A percentile compares a stretch with the other conserved stretches of the same genome.
Evolutionary conservation across 2,797 vertebrate species (phyloP).

Genomic region (Hylomyscus alleni): DNA sequence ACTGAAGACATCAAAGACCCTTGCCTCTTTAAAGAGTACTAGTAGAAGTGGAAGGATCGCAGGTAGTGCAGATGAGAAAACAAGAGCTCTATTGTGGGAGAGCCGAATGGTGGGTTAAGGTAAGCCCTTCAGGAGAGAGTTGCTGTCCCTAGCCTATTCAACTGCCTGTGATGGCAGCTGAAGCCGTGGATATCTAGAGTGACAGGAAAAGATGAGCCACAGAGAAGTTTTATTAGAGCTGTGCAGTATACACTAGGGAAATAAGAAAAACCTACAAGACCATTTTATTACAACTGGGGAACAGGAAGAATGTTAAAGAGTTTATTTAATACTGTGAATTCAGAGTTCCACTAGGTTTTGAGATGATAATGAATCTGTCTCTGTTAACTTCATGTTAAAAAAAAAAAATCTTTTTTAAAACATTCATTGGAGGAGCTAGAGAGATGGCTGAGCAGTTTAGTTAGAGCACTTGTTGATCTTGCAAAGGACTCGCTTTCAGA

Average conservation of each 20-base stretch:
- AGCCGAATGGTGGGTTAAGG: not conserved
- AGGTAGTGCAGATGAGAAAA: not conserved
- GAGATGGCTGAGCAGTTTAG: not conserved
- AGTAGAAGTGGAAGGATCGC: not conserved
- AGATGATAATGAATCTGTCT: not conserved
- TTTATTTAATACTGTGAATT: not conserved
- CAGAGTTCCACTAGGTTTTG: not conserved
- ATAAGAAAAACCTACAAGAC: not conserved
- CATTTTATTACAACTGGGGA: not conserved
- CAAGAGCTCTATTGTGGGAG: not conserved
- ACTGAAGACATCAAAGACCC: not conserved
- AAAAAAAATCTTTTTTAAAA: not conserved
- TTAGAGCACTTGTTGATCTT: not conserved
- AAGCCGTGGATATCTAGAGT: not conserved
- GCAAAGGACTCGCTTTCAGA: not conserved
- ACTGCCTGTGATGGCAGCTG: not conserved
- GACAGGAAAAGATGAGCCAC: not conserved
- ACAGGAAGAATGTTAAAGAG: not conserved
- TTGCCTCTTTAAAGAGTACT: not conserved
- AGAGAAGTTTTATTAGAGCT: not conserved
- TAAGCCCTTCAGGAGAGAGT: not conserved
- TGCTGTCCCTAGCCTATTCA: not conserved
- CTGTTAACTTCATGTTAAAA: not conserved
- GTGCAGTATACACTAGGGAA: not conserved
- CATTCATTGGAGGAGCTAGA: not conserved